phyloP scores from a whole-genome alignment of 1,140 invertebrate species.

The Neodiprion fabricii region DNA sequence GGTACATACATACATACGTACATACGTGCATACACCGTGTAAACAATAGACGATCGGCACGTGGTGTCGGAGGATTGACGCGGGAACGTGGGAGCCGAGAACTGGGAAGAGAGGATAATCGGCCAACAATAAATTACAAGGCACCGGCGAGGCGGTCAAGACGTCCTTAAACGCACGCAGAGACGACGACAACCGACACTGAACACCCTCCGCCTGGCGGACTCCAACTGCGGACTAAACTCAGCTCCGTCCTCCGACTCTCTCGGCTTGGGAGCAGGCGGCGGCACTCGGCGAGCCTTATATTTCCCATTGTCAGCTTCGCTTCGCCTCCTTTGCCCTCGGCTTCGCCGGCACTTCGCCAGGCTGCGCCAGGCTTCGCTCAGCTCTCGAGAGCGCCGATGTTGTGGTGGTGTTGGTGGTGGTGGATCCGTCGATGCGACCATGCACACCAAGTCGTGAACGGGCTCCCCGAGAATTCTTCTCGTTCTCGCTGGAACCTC shows the following conservation, averaged over 20 bases:
- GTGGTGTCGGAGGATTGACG: too few relatives aligned
- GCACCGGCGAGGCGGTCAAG: too few relatives aligned
- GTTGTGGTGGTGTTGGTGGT: neutral
- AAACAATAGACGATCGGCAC: too few relatives aligned
- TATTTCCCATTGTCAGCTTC: neutral
- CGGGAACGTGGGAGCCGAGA: too few relatives aligned
- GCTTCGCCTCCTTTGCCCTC: neutral
- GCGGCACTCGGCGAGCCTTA: neutral
- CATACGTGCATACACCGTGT: too few relatives aligned
- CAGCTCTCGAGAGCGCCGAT: neutral
- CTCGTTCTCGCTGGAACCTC: neutral
- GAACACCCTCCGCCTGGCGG: slow-evolving; percentile 28
- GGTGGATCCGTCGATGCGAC: neutral
- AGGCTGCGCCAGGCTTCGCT: neutral
- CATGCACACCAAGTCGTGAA: neutral
- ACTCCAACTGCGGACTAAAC: slow-evolving; percentile 28
- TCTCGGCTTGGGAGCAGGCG: slow-evolving; percentile 23
- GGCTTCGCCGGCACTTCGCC: neutral
- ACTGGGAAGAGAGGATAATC: too few relatives aligned
- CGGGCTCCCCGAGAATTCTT: neutral
- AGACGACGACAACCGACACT: neutral
- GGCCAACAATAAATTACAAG: too few relatives aligned
- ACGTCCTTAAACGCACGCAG: neutral
- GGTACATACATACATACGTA: too few relatives aligned
- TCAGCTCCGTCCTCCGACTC: neutral